Evolutionary conservation across 2,888 invertebrate species (phyloP).

Genomic region (Cerastoderma edule): DNA sequence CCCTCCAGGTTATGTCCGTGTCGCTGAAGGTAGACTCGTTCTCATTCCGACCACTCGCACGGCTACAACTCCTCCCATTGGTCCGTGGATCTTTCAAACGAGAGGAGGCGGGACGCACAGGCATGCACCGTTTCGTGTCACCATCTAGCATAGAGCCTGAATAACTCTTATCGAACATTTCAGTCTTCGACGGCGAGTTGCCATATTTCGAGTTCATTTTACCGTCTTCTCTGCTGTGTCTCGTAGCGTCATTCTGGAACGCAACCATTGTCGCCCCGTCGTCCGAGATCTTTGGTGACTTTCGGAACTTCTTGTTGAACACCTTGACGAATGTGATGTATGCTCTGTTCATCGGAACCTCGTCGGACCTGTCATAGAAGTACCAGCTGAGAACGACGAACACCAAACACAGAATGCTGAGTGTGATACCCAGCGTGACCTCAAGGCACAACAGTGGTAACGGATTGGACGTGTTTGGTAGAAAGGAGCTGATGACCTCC

Average conservation of each 20-base stretch:
- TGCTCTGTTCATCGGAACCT: not conserved
- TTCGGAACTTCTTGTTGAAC: constrained; percentile 13
- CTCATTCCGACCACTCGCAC: not conserved
- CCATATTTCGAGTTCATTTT: too few relatives aligned
- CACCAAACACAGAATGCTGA: not conserved
- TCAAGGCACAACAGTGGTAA: not conserved
- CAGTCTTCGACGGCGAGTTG: too few relatives aligned
- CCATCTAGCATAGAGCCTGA: too few relatives aligned
- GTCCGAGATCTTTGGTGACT: not conserved
- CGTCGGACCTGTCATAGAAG: not conserved
- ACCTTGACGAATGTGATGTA: not conserved
- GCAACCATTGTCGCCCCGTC: too few relatives aligned
- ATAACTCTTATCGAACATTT: too few relatives aligned
- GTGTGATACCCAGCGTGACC: not conserved
- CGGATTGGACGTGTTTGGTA: constrained; percentile 14
- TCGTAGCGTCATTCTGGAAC: too few relatives aligned
- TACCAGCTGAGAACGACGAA: not conserved
- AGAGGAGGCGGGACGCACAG: too few relatives aligned
- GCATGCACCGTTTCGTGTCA: too few relatives aligned
- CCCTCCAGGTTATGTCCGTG: constrained; percentile 14
- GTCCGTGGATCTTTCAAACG: too few relatives aligned
- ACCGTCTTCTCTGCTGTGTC: too few relatives aligned
- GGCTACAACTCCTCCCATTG: not conserved
- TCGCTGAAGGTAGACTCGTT: not conserved
- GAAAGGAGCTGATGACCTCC: not conserved